Base-by-base conservation (phyloP, 2,113 vertebrate genomes). In the Sorex fumeus region DNA sequence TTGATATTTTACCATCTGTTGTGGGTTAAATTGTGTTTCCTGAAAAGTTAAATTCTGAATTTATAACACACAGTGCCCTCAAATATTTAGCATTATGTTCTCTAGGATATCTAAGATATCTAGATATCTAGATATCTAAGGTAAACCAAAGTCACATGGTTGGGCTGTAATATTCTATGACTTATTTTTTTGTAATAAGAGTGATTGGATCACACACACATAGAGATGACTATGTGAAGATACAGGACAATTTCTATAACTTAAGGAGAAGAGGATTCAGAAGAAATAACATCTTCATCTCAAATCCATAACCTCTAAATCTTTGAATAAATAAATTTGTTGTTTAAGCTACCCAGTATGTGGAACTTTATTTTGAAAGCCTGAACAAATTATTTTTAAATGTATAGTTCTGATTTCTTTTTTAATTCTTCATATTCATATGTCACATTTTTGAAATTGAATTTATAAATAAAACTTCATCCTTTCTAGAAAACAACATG, bases 361-460 rank as follows among this genome's bases (percentile, higher is more conserved):
- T 28, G 71, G 50, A 18, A 53, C 11, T 53, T 53, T 53, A 53
- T 53, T 15, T 3, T 53, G 40, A 53, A 53, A 53, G 50, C 50
- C 50, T 18, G 11, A 53, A 9, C 50, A 53, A 53, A 53, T 53
- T 53, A 53, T 84, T 81, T 15, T 28, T 36, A 79, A 50, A 67
- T 8, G n/a, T 77, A 28, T 10, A 69, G 34, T 11, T 91, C 69
- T 60, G 1, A n/a, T 86, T 86, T 90, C 57, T 70, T 79, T 75
- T 25, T 66, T n/a, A 74, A 5, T 74, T 75, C 19, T 81, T 67
- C 10, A 81, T 40, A 40, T 40, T 40, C 15, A 6, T 2, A 32
- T 60, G 15, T 84, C 64, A 47, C 50, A 32, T 47, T 62, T 84
- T 85, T 70, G 23, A 84, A 62, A 34, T 70, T 91, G 30, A 77